Conservation (phyloP, 2,888 invertebrate species). For the Sipha maydis region DNA sequence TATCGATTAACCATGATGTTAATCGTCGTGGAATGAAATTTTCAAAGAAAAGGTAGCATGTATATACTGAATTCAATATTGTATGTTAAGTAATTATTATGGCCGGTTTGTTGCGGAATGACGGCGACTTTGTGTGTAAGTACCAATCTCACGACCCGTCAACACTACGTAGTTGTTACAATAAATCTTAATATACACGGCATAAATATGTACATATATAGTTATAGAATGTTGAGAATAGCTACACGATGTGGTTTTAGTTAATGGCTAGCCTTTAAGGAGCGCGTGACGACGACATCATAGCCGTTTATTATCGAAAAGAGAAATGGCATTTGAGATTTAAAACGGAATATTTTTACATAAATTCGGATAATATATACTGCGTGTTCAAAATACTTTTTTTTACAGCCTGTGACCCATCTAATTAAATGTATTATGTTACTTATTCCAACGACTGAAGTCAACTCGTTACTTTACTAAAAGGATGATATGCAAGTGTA, state of each 20-base stretch:
- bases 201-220: no score
- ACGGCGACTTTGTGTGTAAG: neutral
- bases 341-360: constrained; percentile 16
- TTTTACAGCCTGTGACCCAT: neutral
- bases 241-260: neutral
- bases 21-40: neutral
- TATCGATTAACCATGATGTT: neutral
- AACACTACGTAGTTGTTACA: neutral
- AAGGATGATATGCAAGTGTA: neutral
- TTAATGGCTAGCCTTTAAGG: neutral
- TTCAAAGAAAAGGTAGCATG: neutral
- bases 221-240: neutral
- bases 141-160: neutral
- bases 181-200: neutral
- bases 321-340: neutral
- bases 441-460: neutral
- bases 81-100: neutral
- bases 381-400: neutral
- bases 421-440: constrained; percentile 19
- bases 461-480: neutral
- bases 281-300: neutral
- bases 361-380: neutral
- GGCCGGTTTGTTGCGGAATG: neutral
- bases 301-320: neutral
- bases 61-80: neutral